phyloP scores from a whole-genome alignment of 2,797 vertebrate species.

The Dendrocincla fuliginosa region DNA sequence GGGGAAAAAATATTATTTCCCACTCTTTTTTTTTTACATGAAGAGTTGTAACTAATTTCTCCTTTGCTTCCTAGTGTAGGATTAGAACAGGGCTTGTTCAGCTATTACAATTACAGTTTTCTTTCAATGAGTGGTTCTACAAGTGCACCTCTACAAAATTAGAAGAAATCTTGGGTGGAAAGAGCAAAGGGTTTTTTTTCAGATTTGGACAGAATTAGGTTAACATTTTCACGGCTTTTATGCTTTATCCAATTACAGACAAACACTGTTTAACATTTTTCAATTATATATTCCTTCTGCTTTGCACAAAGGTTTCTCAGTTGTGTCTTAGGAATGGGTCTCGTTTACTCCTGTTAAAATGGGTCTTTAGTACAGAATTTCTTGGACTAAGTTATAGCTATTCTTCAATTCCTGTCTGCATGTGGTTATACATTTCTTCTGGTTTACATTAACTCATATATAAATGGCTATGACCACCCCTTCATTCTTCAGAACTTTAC shows the following conservation, averaged over 20 bases:
- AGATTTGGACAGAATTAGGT: not conserved
- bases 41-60: not conserved
- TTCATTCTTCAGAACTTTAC: not conserved
- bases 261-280: not conserved
- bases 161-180: not conserved
- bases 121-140: not conserved
- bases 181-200: not conserved
- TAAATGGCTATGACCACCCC: not conserved
- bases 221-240: not conserved
- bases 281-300: not conserved
- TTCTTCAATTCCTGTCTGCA: not conserved
- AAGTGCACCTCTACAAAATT: not conserved
- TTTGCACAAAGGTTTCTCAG: not conserved
- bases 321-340: not conserved
- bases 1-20: not conserved
- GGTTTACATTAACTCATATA: not conserved
- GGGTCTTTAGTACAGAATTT: not conserved
- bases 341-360: not conserved
- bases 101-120: not conserved
- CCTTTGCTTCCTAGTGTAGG: not conserved
- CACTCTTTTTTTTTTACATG: not conserved
- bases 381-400: not conserved
- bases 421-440: not conserved
- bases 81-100: not conserved
- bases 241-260: not conserved